These are phyloP conservation scores for Caenorhabditis sp. DNA, from an alignment of 2,888 invertebrate species.

Conservation along the genomic window DNA sequence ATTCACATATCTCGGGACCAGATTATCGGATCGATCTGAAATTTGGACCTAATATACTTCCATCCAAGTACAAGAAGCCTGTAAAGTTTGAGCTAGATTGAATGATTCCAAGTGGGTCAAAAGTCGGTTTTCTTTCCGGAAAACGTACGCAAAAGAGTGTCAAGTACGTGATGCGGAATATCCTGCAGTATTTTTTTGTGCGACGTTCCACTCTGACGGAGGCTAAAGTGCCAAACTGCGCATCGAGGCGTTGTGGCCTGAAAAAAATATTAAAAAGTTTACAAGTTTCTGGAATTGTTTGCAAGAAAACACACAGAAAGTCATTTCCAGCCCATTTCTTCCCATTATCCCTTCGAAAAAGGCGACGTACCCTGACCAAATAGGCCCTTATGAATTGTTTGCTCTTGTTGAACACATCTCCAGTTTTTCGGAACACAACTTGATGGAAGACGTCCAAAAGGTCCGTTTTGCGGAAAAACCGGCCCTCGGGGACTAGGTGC, in stretches of 20 bases:
- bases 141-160: background rate
- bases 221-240: slow-evolving; percentile 52
- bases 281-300: background rate
- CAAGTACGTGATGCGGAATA: slow-evolving; percentile 17
- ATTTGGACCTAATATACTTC: no score
- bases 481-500: background rate
- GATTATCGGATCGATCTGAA: no score
- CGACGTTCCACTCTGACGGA: slow-evolving; percentile 34
- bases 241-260: slow-evolving; percentile 35
- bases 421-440: slow-evolving; percentile 33
- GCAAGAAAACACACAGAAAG: background rate
- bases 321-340: no score
- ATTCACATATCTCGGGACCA: no score
- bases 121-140: no score
- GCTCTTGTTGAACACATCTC: slow-evolving; percentile 14
- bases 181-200: slow-evolving; percentile 52
- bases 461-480: slow-evolving; percentile 14
- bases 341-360: no score
- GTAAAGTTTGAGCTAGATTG: no score
- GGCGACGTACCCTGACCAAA: slow-evolving; percentile 5
- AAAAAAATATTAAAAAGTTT: no score
- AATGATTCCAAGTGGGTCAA: no score
- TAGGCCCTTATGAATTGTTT: slow-evolving; percentile 45
- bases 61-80: no score
- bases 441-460: slow-evolving; percentile 18